Conservation (phyloP, 2,113 vertebrate species). For the Siphamia tubifer region DNA sequence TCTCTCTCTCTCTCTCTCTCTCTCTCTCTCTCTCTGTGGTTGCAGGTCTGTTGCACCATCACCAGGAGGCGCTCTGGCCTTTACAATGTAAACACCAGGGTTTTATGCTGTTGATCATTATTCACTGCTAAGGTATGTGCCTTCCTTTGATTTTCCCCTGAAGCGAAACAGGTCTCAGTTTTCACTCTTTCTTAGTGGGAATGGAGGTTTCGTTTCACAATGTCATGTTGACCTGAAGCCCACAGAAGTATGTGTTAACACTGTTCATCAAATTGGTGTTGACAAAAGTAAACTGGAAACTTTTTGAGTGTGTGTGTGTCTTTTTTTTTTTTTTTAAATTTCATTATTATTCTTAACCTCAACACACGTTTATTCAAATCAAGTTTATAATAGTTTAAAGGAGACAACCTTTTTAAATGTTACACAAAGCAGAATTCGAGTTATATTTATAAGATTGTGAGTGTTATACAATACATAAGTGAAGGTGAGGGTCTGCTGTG, state of each 20-base stretch:
- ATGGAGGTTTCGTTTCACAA: slow-evolving; percentile 56
- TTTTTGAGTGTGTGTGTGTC: no score
- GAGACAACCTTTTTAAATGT: no score
- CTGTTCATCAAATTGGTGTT: neutral
- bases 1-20: slow-evolving; percentile 17
- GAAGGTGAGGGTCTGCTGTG: slow-evolving; percentile 22
- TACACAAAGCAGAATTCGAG: no score
- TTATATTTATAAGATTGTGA: neutral
- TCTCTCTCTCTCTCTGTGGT: slow-evolving; percentile 22
- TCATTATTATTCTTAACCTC: neutral
- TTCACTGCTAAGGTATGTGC: slow-evolving; percentile 77
- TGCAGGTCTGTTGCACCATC: slow-evolving; percentile 11
- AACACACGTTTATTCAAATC: neutral
- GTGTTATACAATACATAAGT: neutral
- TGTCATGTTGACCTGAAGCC: slow-evolving; percentile 58
- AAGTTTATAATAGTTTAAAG: neutral
- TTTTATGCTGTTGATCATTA: slow-evolving; percentile 64
- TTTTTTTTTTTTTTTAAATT: neutral
- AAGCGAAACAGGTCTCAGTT: slow-evolving; percentile 74
- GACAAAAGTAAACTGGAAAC: slow-evolving; percentile 9
- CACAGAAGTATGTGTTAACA: slow-evolving; percentile 4
- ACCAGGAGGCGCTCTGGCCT: slow-evolving; percentile 71
- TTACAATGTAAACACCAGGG: neutral
- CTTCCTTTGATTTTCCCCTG: slow-evolving; percentile 75
- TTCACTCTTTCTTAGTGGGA: slow-evolving; percentile 66